Percentiles rank a stretch among this genome's conserved stretches.
These are phyloP conservation scores for Heliconius himera DNA, from an alignment of 1,140 invertebrate genomes.

Conservation along the genomic window DNA sequence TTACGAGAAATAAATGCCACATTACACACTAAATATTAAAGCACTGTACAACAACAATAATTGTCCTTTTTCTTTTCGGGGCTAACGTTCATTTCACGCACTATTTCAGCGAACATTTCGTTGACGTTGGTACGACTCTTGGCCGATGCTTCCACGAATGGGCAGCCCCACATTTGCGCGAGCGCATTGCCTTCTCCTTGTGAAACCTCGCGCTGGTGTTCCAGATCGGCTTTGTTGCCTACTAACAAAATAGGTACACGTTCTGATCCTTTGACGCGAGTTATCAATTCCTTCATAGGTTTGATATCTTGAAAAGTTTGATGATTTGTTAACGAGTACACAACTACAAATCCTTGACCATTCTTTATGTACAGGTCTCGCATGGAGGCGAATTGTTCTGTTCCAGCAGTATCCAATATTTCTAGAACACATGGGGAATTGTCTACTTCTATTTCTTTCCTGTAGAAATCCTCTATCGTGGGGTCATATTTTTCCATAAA, in stretches of 20 bases:
- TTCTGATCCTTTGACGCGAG: constrained; percentile 97
- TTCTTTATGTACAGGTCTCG: constrained; percentile 99
- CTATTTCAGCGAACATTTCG: constrained; percentile 99
- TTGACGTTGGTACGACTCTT: constrained; percentile 99
- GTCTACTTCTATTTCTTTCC: constrained; percentile 99
- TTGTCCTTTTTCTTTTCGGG: constrained; percentile 96
- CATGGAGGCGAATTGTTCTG: constrained; percentile 99
- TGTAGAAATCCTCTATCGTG: constrained; percentile 99
- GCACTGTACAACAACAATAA: constrained; percentile 93
- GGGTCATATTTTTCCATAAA: constrained; percentile 99
- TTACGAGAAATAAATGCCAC: constrained; percentile 81
- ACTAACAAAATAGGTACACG: constrained; percentile 97
- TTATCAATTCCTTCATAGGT: constrained; percentile 99
- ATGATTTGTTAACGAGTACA: constrained; percentile 91
- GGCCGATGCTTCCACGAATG: constrained; percentile 99
- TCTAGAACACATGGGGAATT: constrained; percentile 99
- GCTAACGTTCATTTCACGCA: constrained; percentile 99
- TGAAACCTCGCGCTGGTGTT: constrained; percentile 96
- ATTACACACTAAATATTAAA: constrained; percentile 81
- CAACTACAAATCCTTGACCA: constrained; percentile 98
- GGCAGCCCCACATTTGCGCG: constrained; percentile 97
- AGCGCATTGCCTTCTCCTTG: constrained; percentile 91
- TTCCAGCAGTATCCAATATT: constrained; percentile 99
- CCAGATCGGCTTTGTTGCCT: constrained; percentile 97
- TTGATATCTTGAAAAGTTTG: constrained; percentile 96